Conservation (phyloP, 2,888 invertebrate genomes). For the Dromius quadrimaculatus region DNA sequence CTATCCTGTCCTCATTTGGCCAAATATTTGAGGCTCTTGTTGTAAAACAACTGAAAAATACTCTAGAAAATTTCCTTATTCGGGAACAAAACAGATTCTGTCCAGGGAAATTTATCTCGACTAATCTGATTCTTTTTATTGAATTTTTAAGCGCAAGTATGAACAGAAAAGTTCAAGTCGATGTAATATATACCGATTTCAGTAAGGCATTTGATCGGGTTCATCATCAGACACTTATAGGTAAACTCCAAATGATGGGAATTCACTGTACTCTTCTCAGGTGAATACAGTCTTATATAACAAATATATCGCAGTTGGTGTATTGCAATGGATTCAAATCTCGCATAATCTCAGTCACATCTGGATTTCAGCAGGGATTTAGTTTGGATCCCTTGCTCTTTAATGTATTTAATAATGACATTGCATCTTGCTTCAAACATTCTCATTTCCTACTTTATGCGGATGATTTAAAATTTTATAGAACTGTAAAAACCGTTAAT, state of each 20-base stretch:
- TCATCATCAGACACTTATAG: neutral
- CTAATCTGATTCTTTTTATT: slow-evolving; percentile 1
- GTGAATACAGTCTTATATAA: too few relatives aligned
- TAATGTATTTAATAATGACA: neutral
- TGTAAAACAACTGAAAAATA: neutral
- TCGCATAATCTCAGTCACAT: too few relatives aligned
- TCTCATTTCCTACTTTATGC: neutral
- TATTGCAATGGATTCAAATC: too few relatives aligned
- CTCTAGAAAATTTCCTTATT: too few relatives aligned
- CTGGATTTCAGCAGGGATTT: neutral
- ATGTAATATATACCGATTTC: neutral
- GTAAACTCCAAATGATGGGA: too few relatives aligned
- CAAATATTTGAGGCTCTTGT: neutral
- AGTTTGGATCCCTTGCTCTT: neutral
- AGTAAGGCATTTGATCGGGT: slow-evolving; percentile 2
- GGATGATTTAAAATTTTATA: neutral
- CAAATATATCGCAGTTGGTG: too few relatives aligned
- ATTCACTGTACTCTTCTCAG: too few relatives aligned
- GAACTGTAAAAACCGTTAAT: neutral
- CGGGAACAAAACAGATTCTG: slow-evolving; percentile 1
- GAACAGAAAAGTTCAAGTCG: too few relatives aligned
- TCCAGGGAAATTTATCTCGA: neutral
- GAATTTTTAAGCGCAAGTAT: neutral
- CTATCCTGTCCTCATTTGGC: neutral
- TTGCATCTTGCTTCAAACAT: neutral